Percentiles rank a stretch among this genome's conserved stretches.
phyloP scores from a whole-genome alignment of 2,888 invertebrate species.

The Torymus tubicola region DNA sequence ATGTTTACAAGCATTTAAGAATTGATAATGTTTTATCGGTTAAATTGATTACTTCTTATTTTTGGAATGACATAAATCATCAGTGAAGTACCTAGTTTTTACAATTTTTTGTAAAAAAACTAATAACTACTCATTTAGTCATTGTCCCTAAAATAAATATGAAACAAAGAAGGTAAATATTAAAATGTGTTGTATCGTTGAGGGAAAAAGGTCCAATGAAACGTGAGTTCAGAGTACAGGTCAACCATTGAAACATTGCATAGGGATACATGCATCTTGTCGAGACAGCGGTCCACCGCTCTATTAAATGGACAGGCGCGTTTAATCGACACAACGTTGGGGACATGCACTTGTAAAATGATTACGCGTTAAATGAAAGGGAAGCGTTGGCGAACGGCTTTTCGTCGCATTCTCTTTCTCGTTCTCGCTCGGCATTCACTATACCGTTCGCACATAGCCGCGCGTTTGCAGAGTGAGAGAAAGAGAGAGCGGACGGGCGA shows the following conservation, averaged over 20 bases:
- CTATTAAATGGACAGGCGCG: slow-evolving; percentile 58
- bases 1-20: no score
- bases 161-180: no score
- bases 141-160: no score
- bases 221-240: no score
- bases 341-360: slow-evolving; percentile 70
- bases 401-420: slow-evolving; percentile 26
- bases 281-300: slow-evolving; percentile 1
- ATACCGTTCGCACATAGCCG: neutral
- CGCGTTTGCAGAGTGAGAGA: slow-evolving; percentile 10
- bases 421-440: slow-evolving; percentile 3
- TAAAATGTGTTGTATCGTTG: no score
- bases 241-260: neutral
- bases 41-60: no score
- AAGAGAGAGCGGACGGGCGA: slow-evolving; percentile 30
- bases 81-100: no score
- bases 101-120: no score
- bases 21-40: no score
- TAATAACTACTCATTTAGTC: no score
- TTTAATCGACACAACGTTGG: slow-evolving; percentile 62
- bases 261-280: neutral
- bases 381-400: slow-evolving; percentile 64
- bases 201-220: no score
- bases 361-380: slow-evolving; percentile 74
- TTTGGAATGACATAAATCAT: no score